Percentiles rank a stretch among this genome's conserved stretches.
Conservation (phyloP, 1,140 invertebrate species). For the Caenorhabditis inopinata region DNA sequence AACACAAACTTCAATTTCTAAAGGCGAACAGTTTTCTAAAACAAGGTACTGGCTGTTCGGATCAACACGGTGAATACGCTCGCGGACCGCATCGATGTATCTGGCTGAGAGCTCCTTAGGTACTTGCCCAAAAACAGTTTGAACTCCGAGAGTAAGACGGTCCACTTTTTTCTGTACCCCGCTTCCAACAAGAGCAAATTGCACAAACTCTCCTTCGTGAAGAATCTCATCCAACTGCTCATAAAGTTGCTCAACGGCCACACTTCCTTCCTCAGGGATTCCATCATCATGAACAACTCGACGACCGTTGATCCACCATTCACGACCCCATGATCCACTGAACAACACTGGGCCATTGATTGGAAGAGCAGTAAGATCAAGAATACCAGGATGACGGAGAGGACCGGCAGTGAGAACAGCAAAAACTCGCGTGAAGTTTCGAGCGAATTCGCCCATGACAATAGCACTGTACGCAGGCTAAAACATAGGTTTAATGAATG, state of each 20-base stretch:
- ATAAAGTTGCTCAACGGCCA: conserved; percentile 56
- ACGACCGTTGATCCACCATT: conserved; percentile 64
- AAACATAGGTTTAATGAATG: background rate
- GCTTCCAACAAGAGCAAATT: conserved; percentile 64
- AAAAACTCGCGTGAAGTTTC: conserved; percentile 55
- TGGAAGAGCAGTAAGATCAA: conserved; percentile 63
- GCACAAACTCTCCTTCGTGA: conserved; percentile 44
- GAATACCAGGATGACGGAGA: conserved; percentile 60
- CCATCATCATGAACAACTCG: conserved; percentile 65
- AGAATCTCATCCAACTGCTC: conserved; percentile 43
- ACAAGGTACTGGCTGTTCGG: conserved; percentile 57
- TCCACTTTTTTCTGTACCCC: conserved; percentile 65
- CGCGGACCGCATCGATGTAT: conserved; percentile 63
- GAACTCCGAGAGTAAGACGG: conserved; percentile 62
- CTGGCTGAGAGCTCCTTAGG: conserved; percentile 54
- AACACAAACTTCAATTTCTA: conserved; percentile 65
- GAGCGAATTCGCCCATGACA: conserved; percentile 59
- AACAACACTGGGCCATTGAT: conserved; percentile 65
- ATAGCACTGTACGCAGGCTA: conserved; percentile 64
- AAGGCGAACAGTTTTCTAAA: conserved; percentile 61
- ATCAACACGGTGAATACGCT: conserved; percentile 62
- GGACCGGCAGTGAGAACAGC: conserved; percentile 64
- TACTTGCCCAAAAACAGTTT: conserved; percentile 65
- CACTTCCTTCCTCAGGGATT: conserved; percentile 58
- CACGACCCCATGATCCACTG: conserved; percentile 64